Base-by-base conservation (phyloP, 2,797 vertebrate genomes). In the Ctenopoma kingsleyae region DNA sequence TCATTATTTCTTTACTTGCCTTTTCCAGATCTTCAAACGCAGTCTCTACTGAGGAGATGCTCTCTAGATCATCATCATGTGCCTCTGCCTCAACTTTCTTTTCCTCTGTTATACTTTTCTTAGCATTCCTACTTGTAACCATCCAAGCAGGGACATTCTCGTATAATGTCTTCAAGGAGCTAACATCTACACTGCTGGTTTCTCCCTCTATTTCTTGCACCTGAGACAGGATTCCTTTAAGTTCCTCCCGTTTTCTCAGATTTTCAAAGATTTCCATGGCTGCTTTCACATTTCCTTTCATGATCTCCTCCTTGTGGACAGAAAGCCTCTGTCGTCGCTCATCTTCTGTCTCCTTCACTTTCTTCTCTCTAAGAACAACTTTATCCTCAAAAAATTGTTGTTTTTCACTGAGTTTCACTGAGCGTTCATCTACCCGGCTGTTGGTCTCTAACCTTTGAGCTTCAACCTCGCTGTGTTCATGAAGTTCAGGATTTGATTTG, bases 1-100 rank as follows among this genome's bases (percentile, higher is more conserved):
- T 84, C 49, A 95, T 93, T 50, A 99, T 97, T 79, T 98, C 97
- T 48, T 93, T 93, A 79, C 98, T 98, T 43, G 97, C 97, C 78
- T 95, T 93, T 67, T 98, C 97, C 57, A 99, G 91, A 81, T 99
- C 98, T 75, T 95, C 98, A 43, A 96, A 99, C 11, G 92, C 97
- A 41, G 94, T 89, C 52, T 97, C 95, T 61, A 99, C 91, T 0
- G 97, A 97, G 27, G 95, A 94, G 64, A 84, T 72, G 2, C 93
- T 93, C 61, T 96, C 94, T 5, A 91, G 12, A 2, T 95, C 95
- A 27, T 94, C 93, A 1, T 91, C 95, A 43, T 55, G 60, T 17
- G 80, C 72, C 70, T 90, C 93, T 46, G 75, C 60, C 71, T 82
- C 89, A 20, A 83, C 67, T 61, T 90, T 94, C 76, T 79, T 89